Evolutionary conservation across 2,113 vertebrate genomes (phyloP), one percentile per base, ranked within the genome.

Genomic region (Nycticebus coucang): DNA sequence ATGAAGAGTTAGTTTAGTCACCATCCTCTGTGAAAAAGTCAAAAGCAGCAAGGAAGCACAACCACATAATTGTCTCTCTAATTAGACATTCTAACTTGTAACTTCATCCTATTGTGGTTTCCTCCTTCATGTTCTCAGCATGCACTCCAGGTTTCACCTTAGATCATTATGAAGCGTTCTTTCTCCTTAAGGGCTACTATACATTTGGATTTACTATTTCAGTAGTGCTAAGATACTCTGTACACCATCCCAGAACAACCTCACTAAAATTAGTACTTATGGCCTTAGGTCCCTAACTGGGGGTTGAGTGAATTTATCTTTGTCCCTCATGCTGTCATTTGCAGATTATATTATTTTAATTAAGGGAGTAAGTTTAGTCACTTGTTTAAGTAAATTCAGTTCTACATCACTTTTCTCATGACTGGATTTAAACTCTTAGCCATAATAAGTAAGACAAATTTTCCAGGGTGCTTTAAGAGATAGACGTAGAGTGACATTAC

Each of bases 401-500:
- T 84, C 14, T 78, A 26, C 21, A 37, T n/a, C 45, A 41, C 8
- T 18, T 7, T 57, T 0, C 8, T 93, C 21, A 75, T 64, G 28
- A 57, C 18, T 28, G 6, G 4, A 57, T 80, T 80, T 37, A 33
- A n/a, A 19, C 15, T 2, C 21, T 19, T 14, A 15, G 14, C 19
- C 19, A 59, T 57, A 37, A 17, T n/a, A 53, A 33, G 12, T 41
- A 2, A 45, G 74, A 13, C 19, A 21, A 33, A 41, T 62, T 79
- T 24, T 60, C 26, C 35, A 14, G 10, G 45, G 35, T 45, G 14
- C 4, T 37, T 66, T n/a, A 79, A 45, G 19, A 19, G 5, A 55
- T 21, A 4, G 22, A 1, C 14, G 5, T 69, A 30, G 33, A 7
- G 1, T 9, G 53, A 11, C 1, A 64, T 59, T 10, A 35, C 4